Evolutionary conservation across 2,888 invertebrate genomes (phyloP), one percentile per base, ranked within the genome.

Genomic region (Poecilobothrus nobilitatus): DNA sequence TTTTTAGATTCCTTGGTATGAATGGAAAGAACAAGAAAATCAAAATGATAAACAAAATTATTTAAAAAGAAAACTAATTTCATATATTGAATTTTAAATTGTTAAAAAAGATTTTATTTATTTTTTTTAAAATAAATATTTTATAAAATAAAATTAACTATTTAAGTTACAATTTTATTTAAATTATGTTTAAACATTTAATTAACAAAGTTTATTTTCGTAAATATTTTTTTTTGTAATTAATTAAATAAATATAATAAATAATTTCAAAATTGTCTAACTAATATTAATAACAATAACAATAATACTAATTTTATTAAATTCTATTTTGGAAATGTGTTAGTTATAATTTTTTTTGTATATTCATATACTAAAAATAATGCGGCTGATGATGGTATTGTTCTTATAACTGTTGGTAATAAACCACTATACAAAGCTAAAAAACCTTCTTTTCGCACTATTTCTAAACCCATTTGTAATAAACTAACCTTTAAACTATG

Each of bases 351-450:
- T 78, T 91, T 93, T 82, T 95, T 97, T 0, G 94, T 91, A 79
- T 94, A 93, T 84, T 99, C 99, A 78, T 95, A 97, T 0, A 95
- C 92, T 10, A 97, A 88, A 81, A 99, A 99, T 41, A 99, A 84
- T 1, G 91, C 92, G 9, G 97, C 97, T 0, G 97, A 97, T 0
- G 98, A 95, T 15, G 98, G 97, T 76, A 98, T 89, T 0, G 99
- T 97, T 71, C 99, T 84, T 8, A 98, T 85, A 70, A 99, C 82
- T 0, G 98, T 97, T 0, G 99, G 98, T 72, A 91, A 88, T n/a
- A 99, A 84, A 0, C 99, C 99, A 78, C 91, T 96, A 83, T 98
- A 99, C 8, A 99, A 83, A 0, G 94, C 94, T 68, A 86, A 74
- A 68, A 81, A 75, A 84, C 94, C 95, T 86, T 95, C 95, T 68